phyloP scores from a whole-genome alignment of 2,113 vertebrate species.

The Microcebus griseorufus region DNA sequence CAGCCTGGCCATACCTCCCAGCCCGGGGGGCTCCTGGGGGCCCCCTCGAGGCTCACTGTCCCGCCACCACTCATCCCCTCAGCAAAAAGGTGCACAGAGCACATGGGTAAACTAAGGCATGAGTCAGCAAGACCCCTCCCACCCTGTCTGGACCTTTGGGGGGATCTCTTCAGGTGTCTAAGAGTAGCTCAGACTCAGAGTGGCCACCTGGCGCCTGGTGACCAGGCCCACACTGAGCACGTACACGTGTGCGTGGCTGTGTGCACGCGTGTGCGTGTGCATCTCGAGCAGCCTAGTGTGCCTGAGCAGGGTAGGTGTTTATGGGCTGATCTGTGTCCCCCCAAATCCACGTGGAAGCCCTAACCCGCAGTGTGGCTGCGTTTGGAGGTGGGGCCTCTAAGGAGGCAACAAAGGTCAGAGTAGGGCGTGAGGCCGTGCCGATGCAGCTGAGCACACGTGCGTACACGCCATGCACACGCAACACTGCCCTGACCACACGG shows the following conservation, averaged over 20 bases:
- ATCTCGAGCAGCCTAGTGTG: neutral
- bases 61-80: neutral
- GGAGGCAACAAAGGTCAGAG: too few species aligned
- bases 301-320: neutral
- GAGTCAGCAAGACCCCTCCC: neutral
- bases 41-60: neutral
- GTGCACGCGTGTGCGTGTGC: neutral
- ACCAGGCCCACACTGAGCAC: neutral
- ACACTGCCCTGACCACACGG: neutral
- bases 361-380: accelerated
- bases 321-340: neutral
- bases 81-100: neutral
- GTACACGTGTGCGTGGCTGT: neutral
- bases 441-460: too few species aligned
- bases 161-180: neutral
- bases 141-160: neutral
- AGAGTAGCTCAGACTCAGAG: neutral
- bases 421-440: neutral
- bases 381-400: neutral
- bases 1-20: neutral
- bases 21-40: neutral
- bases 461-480: neutral
- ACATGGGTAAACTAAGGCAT: accelerated
- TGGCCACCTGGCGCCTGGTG: neutral
- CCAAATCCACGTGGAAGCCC: too few species aligned